phyloP scores from a whole-genome alignment of 2,888 invertebrate species.

The Trichogramma dendrolimi region DNA sequence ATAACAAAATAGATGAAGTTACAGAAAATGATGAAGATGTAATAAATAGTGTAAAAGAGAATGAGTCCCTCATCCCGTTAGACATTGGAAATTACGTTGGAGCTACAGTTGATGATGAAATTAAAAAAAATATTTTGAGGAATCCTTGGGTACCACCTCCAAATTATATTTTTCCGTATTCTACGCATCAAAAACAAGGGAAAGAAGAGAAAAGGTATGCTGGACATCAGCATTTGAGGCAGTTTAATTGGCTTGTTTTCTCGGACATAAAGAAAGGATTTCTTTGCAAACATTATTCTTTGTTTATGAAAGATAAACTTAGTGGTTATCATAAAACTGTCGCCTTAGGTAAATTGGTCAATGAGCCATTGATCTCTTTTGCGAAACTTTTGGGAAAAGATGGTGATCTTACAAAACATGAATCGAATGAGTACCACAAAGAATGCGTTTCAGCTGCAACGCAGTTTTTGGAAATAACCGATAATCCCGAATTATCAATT shows the following conservation, averaged over 20 bases:
- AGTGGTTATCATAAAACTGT: neutral
- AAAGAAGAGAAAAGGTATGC: conserved; percentile 27
- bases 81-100: conserved; percentile 4
- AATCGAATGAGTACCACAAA: too few species aligned
- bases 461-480: neutral
- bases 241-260: conserved; percentile 30
- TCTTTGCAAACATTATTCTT: conserved; percentile 10
- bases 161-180: conserved; percentile 25
- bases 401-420: conserved; percentile 12
- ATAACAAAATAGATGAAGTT: too few species aligned
- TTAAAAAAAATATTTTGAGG: conserved; percentile 1
- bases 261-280: conserved; percentile 23
- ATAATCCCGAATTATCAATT: neutral
- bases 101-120: conserved; percentile 1
- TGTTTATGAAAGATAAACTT: neutral
- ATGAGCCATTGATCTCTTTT: conserved; percentile 21
- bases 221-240: conserved; percentile 28
- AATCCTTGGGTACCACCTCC: conserved; percentile 19
- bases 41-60: too few species aligned
- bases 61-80: neutral
- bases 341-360: conserved; percentile 18
- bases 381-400: conserved; percentile 20
- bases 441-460: too few species aligned
- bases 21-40: too few species aligned
- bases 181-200: conserved; percentile 13